Base-by-base conservation (phyloP, 1,140 invertebrate species). In the Atta cephalotes region DNA sequence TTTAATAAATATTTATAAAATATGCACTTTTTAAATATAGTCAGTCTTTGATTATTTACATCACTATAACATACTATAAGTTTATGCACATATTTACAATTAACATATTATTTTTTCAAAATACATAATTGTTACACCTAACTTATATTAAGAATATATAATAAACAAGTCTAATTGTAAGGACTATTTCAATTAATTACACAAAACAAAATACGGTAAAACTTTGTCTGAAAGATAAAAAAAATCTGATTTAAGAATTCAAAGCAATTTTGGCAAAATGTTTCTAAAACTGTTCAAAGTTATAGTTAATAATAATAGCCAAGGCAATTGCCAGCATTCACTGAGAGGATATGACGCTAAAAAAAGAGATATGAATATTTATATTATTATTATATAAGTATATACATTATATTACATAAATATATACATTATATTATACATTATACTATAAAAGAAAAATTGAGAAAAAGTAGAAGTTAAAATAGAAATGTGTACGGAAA, bases 1-100 rank as follows among this genome's bases (percentile, higher is more conserved):
- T 62, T 28, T 66, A 80, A 78, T 70, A 49, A 85, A 63, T 85
- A 85, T 49, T 63, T 68, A 87, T 76, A 79, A 71, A 65, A 58
- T 56, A 51, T 63, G 3, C 31, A 35, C 9, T 68, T 53, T 66
- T 53, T 9, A n/a, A 56, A 56, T 49, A 35, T n/a, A 63, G 35
- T n/a, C 35, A 49, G 39, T 63, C 58, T 62, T 49, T 28, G 9
- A 78, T 49, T 78, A 78, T 78, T 78, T 78, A 63, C 76, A 45
- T 21, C n/a, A 25, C 25, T 25, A 25, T 70, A 62, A 25, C 25
- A 63, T 28, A 63, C 21, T 35, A 79, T 21, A 78, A 78, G 25
- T 31, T 79, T 79, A 53, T 25, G 53, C 51, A 56, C 25, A 78
- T 66, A 16, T 72, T 4, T 45, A 77, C 21, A 70, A 0, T 16